A percentile compares a stretch with the other conserved stretches of the same genome.
Evolutionary conservation across 1,140 invertebrate species (phyloP).

Genomic region (Drosophila ogumai): DNA sequence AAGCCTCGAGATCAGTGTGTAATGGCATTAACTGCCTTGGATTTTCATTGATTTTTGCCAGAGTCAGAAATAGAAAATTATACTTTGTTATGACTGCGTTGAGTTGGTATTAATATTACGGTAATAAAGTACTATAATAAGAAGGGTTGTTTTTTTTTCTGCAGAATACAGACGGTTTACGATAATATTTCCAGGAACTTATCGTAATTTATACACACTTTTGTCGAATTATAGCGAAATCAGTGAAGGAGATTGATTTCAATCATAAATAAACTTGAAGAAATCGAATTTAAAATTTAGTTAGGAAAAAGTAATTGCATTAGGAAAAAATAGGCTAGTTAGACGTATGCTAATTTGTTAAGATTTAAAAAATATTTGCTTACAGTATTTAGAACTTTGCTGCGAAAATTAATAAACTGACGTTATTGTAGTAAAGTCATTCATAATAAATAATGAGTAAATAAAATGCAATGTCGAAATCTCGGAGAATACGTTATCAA

Average conservation of each 20-base stretch:
- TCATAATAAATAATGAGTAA: too few relatives aligned
- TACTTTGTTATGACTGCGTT: conserved; percentile 7
- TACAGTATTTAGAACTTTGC: neutral
- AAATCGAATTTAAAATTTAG: neutral
- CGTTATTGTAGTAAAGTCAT: neutral
- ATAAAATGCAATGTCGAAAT: neutral
- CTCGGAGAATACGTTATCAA: neutral
- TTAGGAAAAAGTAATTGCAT: neutral
- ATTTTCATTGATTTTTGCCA: conserved; percentile 36
- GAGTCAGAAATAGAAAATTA: conserved; percentile 2
- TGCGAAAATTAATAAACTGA: neutral
- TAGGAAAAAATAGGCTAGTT: neutral
- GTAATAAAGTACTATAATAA: conserved; percentile 5
- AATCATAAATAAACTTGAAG: neutral
- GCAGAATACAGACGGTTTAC: neutral
- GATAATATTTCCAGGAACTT: conserved; percentile 10
- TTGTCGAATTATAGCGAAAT: neutral
- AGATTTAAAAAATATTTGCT: neutral
- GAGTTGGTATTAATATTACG: neutral
- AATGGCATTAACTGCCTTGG: conserved; percentile 14
- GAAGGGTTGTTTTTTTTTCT: conserved; percentile 9
- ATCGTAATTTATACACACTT: conserved; percentile 1
- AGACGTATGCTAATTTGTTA: too few relatives aligned
- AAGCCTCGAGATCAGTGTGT: conserved; percentile 14
- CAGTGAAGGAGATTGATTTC: neutral